Percentiles rank a stretch among this genome's conserved stretches.
phyloP scores from a whole-genome alignment of 2,888 invertebrate species.

The Oscheius onirici region DNA sequence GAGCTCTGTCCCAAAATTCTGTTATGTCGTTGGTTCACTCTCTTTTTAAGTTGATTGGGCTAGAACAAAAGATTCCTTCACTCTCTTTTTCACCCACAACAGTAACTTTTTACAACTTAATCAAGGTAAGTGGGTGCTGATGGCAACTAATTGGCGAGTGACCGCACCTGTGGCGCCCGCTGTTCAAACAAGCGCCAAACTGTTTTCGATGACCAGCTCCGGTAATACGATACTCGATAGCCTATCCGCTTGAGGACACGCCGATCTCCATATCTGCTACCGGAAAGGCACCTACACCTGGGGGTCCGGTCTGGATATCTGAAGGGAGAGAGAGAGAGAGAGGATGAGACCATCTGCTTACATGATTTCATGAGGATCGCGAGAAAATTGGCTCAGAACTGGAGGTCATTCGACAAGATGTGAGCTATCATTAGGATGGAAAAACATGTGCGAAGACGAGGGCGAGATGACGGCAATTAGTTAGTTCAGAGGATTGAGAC shows the following conservation, averaged over 20 bases:
- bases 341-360: too few relatives aligned
- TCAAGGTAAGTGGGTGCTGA: conserved; percentile 26
- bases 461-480: neutral
- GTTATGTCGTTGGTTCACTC: conserved; percentile 11
- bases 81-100: neutral
- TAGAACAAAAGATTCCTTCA: too few relatives aligned
- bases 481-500: neutral
- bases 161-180: conserved; percentile 33
- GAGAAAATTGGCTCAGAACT: conserved; percentile 14
- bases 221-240: conserved; percentile 30
- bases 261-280: conserved; percentile 30
- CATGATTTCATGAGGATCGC: neutral
- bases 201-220: conserved; percentile 29
- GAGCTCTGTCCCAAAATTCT: neutral
- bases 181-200: conserved; percentile 32
- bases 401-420: conserved; percentile 9
- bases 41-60: neutral
- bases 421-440: neutral
- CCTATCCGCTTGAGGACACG: conserved; percentile 32
- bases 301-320: neutral
- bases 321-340: neutral
- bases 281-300: conserved; percentile 11
- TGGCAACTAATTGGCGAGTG: conserved; percentile 29
- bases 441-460: neutral
- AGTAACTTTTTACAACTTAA: neutral